These are phyloP conservation scores for Quadroppia sp. DNA, from an alignment of 2,888 invertebrate genomes.

Conservation along the genomic window DNA sequence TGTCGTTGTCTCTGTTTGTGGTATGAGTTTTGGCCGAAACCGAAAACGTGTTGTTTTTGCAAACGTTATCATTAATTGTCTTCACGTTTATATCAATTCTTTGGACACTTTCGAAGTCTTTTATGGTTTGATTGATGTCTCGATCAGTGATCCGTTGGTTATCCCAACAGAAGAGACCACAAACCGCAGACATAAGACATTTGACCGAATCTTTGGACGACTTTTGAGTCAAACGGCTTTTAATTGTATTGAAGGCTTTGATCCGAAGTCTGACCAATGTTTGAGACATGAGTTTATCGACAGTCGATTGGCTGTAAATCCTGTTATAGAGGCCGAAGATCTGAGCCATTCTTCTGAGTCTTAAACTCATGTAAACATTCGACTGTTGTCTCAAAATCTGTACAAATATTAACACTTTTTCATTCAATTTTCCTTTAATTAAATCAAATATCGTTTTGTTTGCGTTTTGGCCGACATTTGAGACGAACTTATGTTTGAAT, in stretches of 20 bases:
- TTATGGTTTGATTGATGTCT: constrained; percentile 43
- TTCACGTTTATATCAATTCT: not conserved
- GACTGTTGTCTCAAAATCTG: constrained; percentile 46
- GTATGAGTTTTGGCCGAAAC: constrained; percentile 19
- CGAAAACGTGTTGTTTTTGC: not conserved
- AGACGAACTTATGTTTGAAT: not conserved
- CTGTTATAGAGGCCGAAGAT: constrained; percentile 46
- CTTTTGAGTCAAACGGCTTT: too few relatives aligned
- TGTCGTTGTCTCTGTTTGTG: constrained; percentile 26
- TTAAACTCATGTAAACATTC: constrained; percentile 45
- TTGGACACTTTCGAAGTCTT: constrained; percentile 36
- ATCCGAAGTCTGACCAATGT: constrained; percentile 39
- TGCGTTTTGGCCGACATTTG: not conserved
- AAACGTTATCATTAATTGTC: not conserved
- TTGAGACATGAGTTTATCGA: constrained; percentile 42
- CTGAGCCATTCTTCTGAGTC: constrained; percentile 45
- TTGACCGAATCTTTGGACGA: constrained; percentile 42
- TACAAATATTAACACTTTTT: constrained; percentile 44
- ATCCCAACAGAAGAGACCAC: constrained; percentile 45
- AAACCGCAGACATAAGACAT: constrained; percentile 42
- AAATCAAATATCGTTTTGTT: not conserved
- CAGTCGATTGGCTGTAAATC: constrained; percentile 44
- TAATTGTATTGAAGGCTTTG: constrained; percentile 19
- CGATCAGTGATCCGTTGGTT: constrained; percentile 47
- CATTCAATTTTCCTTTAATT: constrained; percentile 42